These are phyloP conservation scores for Caenorhabditis zanzibari DNA, from an alignment of 2,888 invertebrate genomes.

Conservation along the genomic window DNA sequence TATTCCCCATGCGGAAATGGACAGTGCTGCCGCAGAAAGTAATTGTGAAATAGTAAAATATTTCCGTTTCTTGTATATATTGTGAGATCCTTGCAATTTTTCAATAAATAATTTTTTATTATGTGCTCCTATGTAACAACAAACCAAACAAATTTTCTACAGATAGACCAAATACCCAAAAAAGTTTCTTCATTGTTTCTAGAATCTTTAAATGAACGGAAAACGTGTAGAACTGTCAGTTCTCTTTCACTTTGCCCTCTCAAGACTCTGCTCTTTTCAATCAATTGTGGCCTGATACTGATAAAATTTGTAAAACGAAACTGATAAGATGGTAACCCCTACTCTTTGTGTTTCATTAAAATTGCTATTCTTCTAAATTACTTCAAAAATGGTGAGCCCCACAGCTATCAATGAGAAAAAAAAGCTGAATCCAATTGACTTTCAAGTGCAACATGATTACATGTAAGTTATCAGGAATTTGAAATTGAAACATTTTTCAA, in stretches of 20 bases:
- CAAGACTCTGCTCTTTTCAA: not conserved
- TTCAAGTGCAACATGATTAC: too few relatives aligned
- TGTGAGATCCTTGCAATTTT: slow-evolving; percentile 6
- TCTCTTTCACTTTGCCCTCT: not conserved
- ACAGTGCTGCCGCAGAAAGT: slow-evolving; percentile 58
- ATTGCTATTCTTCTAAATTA: not conserved
- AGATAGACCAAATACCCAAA: not conserved
- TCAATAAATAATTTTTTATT: slow-evolving; percentile 17
- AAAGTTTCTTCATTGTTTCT: too few relatives aligned
- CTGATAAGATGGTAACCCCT: not conserved
- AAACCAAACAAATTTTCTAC: not conserved
- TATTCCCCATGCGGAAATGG: slow-evolving; percentile 52
- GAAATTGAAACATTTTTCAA: too few relatives aligned
- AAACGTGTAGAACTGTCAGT: not conserved
- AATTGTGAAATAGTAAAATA: not conserved
- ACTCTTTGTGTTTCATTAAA: not conserved
- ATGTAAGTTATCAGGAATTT: too few relatives aligned
- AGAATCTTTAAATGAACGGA: too few relatives aligned
- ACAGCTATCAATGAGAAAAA: not conserved
- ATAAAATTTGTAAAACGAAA: slow-evolving; percentile 10
- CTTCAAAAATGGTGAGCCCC: slow-evolving; percentile 15
- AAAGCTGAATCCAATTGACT: not conserved
- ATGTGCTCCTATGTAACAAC: not conserved
- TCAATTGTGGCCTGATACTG: not conserved
- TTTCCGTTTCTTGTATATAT: slow-evolving; percentile 48